phyloP scores from a whole-genome alignment of 1,140 invertebrate genomes.

The Heterodera carotae region DNA sequence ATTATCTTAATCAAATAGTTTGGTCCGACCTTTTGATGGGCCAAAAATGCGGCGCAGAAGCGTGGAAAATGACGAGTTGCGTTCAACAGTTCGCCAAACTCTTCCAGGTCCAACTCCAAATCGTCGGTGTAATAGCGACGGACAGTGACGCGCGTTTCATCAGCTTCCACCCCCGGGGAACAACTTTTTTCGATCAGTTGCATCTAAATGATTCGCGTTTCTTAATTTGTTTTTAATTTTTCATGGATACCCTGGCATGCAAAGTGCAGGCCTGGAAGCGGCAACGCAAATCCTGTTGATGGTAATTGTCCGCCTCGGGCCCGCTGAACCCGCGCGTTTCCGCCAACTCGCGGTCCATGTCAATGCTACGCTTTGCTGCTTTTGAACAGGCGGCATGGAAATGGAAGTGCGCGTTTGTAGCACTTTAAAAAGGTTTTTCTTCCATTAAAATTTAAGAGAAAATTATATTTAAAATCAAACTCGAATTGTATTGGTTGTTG shows the following conservation, averaged over 20 bases:
- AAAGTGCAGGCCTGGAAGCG: constrained; percentile 45
- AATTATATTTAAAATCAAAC: too few relatives aligned
- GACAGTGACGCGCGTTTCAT: constrained; percentile 17
- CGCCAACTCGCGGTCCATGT: constrained; percentile 8
- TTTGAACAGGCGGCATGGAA: constrained; percentile 43
- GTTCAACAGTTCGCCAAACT: constrained; percentile 17
- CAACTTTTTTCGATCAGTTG: constrained; percentile 25
- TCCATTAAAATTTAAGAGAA: too few relatives aligned
- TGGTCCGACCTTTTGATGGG: constrained; percentile 9
- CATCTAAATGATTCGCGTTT: background rate
- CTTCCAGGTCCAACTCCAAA: constrained; percentile 30
- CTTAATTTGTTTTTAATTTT: too few relatives aligned
- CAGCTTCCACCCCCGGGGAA: constrained; percentile 20
- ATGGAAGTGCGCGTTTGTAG: constrained; percentile 37
- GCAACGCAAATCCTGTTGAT: constrained; percentile 48
- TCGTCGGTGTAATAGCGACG: constrained; percentile 34
- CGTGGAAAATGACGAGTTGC: constrained; percentile 23
- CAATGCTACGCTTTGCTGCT: constrained; percentile 34
- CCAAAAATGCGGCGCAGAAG: constrained; percentile 27
- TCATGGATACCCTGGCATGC: constrained; percentile 40
- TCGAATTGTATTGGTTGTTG: too few relatives aligned
- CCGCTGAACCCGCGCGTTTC: constrained; percentile 36
- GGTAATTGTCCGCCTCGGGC: constrained; percentile 28
- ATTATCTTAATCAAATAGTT: too few relatives aligned
- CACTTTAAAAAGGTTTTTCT: too few relatives aligned